These are phyloP conservation scores for Aphidoletes aphidimyza DNA, from an alignment of 2,888 invertebrate genomes.

Conservation along the genomic window DNA sequence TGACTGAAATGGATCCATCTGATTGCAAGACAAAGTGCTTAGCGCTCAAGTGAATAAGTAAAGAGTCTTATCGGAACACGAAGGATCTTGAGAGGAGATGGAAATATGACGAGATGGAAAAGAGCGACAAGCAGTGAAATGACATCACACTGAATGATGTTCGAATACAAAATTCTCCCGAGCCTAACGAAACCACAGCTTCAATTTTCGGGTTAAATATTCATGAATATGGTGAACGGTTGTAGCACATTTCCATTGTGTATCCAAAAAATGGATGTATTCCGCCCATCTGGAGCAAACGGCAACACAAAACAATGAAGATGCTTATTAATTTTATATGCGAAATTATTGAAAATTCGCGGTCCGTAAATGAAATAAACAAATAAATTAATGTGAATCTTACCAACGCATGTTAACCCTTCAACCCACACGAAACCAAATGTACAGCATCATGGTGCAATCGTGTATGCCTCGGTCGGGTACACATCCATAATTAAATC, in stretches of 20 bases:
- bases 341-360: slow-evolving; percentile 14
- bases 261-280: too few relatives aligned
- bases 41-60: neutral
- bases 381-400: slow-evolving; percentile 1
- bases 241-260: neutral
- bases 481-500: slow-evolving; percentile 7
- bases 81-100: neutral
- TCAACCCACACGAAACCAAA: neutral
- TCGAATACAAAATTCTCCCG: slow-evolving; percentile 11
- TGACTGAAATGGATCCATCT: slow-evolving; percentile 25
- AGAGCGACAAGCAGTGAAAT: too few relatives aligned
- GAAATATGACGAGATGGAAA: neutral
- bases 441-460: too few relatives aligned
- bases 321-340: slow-evolving; percentile 24
- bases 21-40: neutral
- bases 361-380: neutral
- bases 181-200: slow-evolving; percentile 26
- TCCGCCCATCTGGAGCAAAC: too few relatives aligned
- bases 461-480: too few relatives aligned
- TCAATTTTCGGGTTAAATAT: slow-evolving; percentile 30
- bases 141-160: too few relatives aligned
- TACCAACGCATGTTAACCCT: neutral
- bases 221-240: neutral
- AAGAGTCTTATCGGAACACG: neutral
- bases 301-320: too few relatives aligned